Evolutionary conservation across 2,888 invertebrate species (phyloP).

Genomic region (Bunonema sp.): DNA sequence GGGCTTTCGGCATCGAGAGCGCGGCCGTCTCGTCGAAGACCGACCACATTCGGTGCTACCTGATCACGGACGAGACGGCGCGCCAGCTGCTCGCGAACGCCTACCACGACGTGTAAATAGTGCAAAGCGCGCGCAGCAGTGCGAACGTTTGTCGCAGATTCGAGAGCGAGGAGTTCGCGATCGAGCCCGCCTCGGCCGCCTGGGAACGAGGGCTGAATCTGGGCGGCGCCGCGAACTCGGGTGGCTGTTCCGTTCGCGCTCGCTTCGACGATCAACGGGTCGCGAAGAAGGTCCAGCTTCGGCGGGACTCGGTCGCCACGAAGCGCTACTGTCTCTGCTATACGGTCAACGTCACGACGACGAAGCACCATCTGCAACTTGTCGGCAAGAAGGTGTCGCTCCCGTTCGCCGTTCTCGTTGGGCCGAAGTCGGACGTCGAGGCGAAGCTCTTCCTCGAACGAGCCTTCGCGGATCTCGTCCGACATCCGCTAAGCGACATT

Average conservation of each 20-base stretch:
- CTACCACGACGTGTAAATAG: slow-evolving; percentile 32
- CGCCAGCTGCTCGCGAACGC: slow-evolving; percentile 35
- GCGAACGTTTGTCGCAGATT: slow-evolving; percentile 9
- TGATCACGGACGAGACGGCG: slow-evolving; percentile 42
- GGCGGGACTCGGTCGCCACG: slow-evolving; percentile 39
- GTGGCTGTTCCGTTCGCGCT: too few species aligned
- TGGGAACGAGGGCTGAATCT: too few species aligned
- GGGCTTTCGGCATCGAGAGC: slow-evolving; percentile 37
- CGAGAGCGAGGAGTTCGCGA: slow-evolving; percentile 38
- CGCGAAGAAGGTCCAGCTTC: slow-evolving; percentile 39
- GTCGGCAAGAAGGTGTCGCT: slow-evolving; percentile 34
- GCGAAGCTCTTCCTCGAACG: slow-evolving; percentile 40
- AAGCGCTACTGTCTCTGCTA: slow-evolving; percentile 39
- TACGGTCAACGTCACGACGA: slow-evolving; percentile 24
- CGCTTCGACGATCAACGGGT: too few species aligned
- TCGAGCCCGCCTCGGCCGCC: slow-evolving; percentile 24
- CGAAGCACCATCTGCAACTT: slow-evolving; percentile 35
- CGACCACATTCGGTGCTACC: slow-evolving; percentile 36
- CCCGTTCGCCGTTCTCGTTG: slow-evolving; percentile 40
- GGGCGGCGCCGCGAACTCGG: too few species aligned
- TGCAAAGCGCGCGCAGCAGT: too few species aligned
- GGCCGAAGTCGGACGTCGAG: slow-evolving; percentile 40
- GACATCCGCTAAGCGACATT: slow-evolving; percentile 35
- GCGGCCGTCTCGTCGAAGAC: too few species aligned
- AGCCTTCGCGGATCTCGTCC: slow-evolving; percentile 33